A percentile compares a stretch with the other conserved stretches of the same genome.
Evolutionary conservation across 2,888 invertebrate genomes (phyloP).

Genomic region (Malthinus seriepunctatus): DNA sequence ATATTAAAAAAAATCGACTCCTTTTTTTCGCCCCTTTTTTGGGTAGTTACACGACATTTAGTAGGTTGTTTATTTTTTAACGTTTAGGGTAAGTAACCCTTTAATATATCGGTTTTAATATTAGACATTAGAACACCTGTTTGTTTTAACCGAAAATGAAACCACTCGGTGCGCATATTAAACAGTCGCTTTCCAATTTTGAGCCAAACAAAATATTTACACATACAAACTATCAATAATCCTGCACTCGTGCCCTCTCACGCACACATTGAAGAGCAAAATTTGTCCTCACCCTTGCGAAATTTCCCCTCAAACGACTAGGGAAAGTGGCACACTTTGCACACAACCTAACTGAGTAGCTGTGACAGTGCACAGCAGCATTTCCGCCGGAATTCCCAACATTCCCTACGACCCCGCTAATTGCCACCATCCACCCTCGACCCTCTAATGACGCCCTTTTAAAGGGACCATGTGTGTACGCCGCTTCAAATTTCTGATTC

Average conservation of each 20-base stretch:
- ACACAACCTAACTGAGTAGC: slow-evolving; percentile 57
- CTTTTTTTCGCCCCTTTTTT: no score
- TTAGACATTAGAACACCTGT: slow-evolving; percentile 10
- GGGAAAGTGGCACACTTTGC: slow-evolving; percentile 59
- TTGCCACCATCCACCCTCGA: slow-evolving; percentile 54
- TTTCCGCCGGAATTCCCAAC: slow-evolving; percentile 52
- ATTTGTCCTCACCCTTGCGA: slow-evolving; percentile 18
- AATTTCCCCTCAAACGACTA: slow-evolving; percentile 53
- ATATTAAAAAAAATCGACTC: no score
- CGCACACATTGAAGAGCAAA: slow-evolving; percentile 5
- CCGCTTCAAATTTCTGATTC: slow-evolving; percentile 39
- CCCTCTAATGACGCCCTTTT: slow-evolving; percentile 35
- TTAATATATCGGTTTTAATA: not conserved
- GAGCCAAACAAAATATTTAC: slow-evolving; percentile 27
- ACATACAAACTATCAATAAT: slow-evolving; percentile 31
- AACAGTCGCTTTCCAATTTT: slow-evolving; percentile 13
- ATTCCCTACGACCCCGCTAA: slow-evolving; percentile 51
- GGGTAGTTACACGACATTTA: no score
- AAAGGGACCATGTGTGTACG: slow-evolving; percentile 34
- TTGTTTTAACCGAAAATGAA: slow-evolving; percentile 8
- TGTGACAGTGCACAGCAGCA: slow-evolving; percentile 51
- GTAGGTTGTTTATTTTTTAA: no score
- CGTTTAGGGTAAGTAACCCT: not conserved
- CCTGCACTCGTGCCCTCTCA: slow-evolving; percentile 10
- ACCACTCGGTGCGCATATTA: slow-evolving; percentile 11